Evolutionary conservation across 2,113 vertebrate genomes (phyloP), one percentile per base, ranked within the genome.

Genomic region (Cynocephalus volans): DNA sequence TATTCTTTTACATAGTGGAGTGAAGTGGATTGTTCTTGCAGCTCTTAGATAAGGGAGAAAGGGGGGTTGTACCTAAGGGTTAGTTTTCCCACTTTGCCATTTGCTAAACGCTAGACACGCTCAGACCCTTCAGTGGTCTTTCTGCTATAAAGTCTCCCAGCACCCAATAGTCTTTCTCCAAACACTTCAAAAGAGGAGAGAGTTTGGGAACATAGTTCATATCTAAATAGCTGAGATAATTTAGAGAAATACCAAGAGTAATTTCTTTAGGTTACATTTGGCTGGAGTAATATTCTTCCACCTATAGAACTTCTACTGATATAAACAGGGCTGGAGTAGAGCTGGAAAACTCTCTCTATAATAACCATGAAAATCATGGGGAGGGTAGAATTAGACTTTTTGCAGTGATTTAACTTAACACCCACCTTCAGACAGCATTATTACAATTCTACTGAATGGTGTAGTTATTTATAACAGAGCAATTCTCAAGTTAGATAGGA

Each of bases 251-350:
- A 31, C 24, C 60, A 92, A 87, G 8, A 6, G 60, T 50, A 80
- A 33, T 76, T 95, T 92, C 21, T 76, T 80, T 72, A 90, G 54
- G 45, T 80, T 91, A 41, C 31, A 56, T 18, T 82, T 92, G 72
- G 64, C 69, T 90, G 4, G 13, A 86, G 15, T 64, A 79, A n/a
- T 14, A 54, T 75, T 96, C 23, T n/a, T 91, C 79, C 91, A 65
- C 50, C 91, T 75, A 7, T 65, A 95, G 90, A 96, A 92, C 19
- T 54, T 76, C n/a, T 70, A 36, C 9, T 80, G 48, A 36, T 36
- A 7, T 73, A 87, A 87, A 79, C 8, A 79, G 41, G 24, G 31
- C 8, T 76, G 3, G 41, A 1, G 13, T 31, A 67, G n/a, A 93
- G 24, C 5, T 80, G 75, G 62, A 80, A 93, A 86, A 82, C 69